Base-by-base conservation (phyloP, 2,113 vertebrate species). In the Chrysemys picta region DNA sequence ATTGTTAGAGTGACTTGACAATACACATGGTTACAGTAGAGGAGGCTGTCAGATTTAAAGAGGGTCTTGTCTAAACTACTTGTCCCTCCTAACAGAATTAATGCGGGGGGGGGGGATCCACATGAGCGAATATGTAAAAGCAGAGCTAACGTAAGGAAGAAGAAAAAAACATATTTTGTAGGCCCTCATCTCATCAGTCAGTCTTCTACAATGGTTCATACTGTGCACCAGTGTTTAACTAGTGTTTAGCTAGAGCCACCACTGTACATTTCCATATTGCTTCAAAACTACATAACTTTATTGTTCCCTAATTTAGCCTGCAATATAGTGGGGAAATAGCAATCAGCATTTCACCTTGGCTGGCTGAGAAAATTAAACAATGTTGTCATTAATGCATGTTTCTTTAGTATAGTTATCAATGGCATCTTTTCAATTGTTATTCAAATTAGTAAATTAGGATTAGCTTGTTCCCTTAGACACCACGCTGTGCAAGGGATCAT, bases 41-140 rank as follows among this genome's bases (percentile, higher is more conserved):
- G 38, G 10, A 82, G 8, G 56, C 8, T n/a, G 49, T 82, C 17
- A 29, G 52, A 19, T 42, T 31, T 31, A 25, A 76, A 85, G 52
- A 11, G 4, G 1, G 13, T 72, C 25, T 59, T 85, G 7, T 27
- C 1, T 52, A 45, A 89, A 72, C 47, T 21, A 4, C 0, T 0
- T 3, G 10, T 76, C 5, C 5, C 87, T 82, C 54, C 4, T 76
- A 72, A 35, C 27, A 95, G 72, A 90, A 1, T 3, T 56, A 76
- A 49, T 49, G 59, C 14, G 9, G 56, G 47, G n/a, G 38, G 17
- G 80, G 16, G 1, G 8, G 1, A 7, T 42, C 53, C 11, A 5
- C 31, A 31, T 85, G 6, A 42, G 38, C 1, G 24, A 19, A 19
- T 59, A 6, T 8, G 31, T 2, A 83, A 89, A 83, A 91, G 29